These are phyloP conservation scores for Andrena bucephala DNA, from an alignment of 2,888 invertebrate genomes.

Conservation along the genomic window DNA sequence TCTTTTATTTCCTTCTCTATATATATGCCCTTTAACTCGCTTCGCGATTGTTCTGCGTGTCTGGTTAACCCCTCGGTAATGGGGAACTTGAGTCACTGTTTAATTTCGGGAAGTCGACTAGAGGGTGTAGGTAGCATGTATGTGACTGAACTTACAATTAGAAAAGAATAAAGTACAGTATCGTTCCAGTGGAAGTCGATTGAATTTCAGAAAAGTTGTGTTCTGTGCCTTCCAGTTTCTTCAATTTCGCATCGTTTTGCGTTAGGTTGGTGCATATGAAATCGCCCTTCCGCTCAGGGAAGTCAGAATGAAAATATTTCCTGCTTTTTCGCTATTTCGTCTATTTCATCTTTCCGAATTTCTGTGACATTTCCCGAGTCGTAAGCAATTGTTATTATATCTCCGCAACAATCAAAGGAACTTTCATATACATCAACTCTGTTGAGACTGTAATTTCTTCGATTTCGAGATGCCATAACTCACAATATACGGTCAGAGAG, in stretches of 20 bases:
- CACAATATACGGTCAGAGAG: neutral
- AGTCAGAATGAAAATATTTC: too few relatives aligned
- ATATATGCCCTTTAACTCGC: too few relatives aligned
- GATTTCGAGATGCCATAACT: neutral
- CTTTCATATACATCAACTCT: too few relatives aligned
- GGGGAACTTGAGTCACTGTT: too few relatives aligned
- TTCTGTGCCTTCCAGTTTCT: neutral
- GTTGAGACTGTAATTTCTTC: neutral
- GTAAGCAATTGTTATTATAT: too few relatives aligned
- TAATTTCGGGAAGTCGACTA: neutral
- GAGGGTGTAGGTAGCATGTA: neutral
- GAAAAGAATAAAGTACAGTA: neutral
- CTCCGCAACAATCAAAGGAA: too few relatives aligned
- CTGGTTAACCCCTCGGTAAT: too few relatives aligned
- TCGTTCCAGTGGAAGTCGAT: neutral
- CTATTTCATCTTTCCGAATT: neutral
- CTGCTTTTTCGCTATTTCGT: neutral
- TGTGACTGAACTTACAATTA: too few relatives aligned
- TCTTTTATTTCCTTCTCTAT: too few relatives aligned
- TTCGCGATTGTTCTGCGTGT: too few relatives aligned
- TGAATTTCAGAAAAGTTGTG: neutral
- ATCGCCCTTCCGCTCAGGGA: too few relatives aligned
- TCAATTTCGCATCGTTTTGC: neutral
- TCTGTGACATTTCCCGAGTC: neutral
- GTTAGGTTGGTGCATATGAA: too few relatives aligned